phyloP scores from a whole-genome alignment of 1,140 invertebrate genomes.

The Ips nitidus region DNA sequence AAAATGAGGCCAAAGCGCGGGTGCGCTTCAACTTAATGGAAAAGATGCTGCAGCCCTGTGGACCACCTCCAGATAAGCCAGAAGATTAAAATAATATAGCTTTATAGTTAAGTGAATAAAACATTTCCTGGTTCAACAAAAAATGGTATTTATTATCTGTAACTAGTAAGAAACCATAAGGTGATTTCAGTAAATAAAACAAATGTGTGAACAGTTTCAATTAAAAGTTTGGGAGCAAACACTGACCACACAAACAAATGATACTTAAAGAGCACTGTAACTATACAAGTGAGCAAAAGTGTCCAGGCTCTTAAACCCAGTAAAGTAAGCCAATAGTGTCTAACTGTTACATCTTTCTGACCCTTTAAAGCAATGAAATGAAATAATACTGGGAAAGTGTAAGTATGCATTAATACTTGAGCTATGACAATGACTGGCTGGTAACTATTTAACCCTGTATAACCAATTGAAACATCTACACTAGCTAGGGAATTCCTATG shows the following conservation, averaged over 20 bases:
- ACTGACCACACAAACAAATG: conserved; percentile 52
- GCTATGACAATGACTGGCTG: conserved; percentile 66
- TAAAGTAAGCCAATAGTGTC: conserved; percentile 37
- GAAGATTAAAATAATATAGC: conserved; percentile 70
- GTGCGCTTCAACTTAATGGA: conserved; percentile 96
- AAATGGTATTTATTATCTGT: neutral
- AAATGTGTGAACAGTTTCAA: conserved; percentile 45
- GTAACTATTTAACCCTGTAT: conserved; percentile 80
- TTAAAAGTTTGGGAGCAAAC: conserved; percentile 51
- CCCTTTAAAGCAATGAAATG: conserved; percentile 55
- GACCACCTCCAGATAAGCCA: conserved; percentile 95
- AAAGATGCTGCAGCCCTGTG: conserved; percentile 97
- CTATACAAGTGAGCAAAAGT: conserved; percentile 40
- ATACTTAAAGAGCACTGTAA: conserved; percentile 44
- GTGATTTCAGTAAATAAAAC: conserved; percentile 44
- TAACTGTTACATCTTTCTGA: conserved; percentile 13
- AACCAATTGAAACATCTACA: conserved; percentile 86
- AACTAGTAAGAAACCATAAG: conserved; percentile 17
- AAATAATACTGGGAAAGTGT: conserved; percentile 62
- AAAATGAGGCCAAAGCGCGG: conserved; percentile 95
- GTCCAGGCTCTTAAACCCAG: conserved; percentile 39
- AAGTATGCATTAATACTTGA: conserved; percentile 74
- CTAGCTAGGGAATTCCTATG: conserved; percentile 91
- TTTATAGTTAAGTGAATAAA: conserved; percentile 1
- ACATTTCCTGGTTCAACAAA: conserved; percentile 1